Conservation (phyloP, 2,888 invertebrate species). For the Noctuana brunneofusca region DNA sequence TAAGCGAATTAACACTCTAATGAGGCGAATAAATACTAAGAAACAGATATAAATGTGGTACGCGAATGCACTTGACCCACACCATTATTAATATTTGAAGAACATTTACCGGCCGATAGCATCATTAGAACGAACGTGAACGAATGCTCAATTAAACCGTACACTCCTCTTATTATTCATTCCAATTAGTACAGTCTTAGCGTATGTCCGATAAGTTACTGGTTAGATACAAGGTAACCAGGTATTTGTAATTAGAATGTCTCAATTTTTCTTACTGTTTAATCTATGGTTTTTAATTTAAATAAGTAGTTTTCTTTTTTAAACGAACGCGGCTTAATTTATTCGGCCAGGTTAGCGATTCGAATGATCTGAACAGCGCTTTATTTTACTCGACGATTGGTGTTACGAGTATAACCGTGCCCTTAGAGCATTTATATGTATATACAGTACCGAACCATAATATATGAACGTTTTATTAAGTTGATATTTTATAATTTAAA, state of each 20-base stretch:
- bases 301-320: background rate
- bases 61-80: conserved; percentile 21
- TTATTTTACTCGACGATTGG: background rate
- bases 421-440: too few species aligned
- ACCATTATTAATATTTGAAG: conserved; percentile 34
- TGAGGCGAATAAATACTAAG: conserved; percentile 24
- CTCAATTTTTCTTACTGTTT: conserved; percentile 10
- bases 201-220: conserved; percentile 20
- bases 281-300: conserved; percentile 8
- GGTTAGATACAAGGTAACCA: conserved; percentile 14
- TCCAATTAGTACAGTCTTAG: conserved; percentile 48
- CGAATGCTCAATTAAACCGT: conserved; percentile 55
- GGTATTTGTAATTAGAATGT: conserved; percentile 15
- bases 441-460: too few species aligned
- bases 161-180: conserved; percentile 45
- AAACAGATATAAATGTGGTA: conserved; percentile 29
- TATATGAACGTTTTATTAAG: too few species aligned
- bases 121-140: conserved; percentile 42
- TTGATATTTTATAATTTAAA: too few species aligned
- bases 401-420: too few species aligned
- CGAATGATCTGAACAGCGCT: background rate
- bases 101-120: conserved; percentile 31
- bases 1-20: conserved; percentile 26
- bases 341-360: background rate
- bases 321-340: background rate